phyloP scores from a whole-genome alignment of 2,797 vertebrate genomes.

The Tokudaia muenninki region DNA sequence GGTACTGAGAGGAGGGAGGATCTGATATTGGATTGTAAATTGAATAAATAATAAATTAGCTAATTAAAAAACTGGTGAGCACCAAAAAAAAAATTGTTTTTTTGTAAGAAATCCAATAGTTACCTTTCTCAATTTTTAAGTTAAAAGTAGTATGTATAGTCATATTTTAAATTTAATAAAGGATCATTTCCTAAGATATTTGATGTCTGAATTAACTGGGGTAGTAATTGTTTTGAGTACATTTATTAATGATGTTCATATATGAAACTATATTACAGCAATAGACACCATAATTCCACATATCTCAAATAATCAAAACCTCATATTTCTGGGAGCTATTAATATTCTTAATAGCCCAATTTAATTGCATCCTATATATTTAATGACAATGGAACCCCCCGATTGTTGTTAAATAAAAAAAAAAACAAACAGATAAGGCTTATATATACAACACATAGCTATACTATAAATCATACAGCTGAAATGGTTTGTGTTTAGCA shows the following conservation, averaged over 20 bases:
- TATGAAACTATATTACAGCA: not conserved
- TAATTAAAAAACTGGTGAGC: too few species aligned
- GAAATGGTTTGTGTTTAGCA: not conserved
- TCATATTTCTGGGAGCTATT: not conserved
- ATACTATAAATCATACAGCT: not conserved
- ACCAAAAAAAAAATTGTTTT: not conserved
- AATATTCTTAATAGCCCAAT: not conserved
- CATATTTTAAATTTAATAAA: constrained; percentile 23
- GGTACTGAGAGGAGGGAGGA: too few species aligned
- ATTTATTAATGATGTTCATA: not conserved
- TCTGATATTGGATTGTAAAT: too few species aligned
- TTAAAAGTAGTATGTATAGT: not conserved
- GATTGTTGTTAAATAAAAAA: not conserved
- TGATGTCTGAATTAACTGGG: not conserved
- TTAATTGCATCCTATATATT: constrained; percentile 37
- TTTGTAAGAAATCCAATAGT: not conserved
- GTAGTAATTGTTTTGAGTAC: not conserved
- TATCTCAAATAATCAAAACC: constrained; percentile 47
- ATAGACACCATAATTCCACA: constrained; percentile 45
- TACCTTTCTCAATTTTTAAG: not conserved
- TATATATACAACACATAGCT: not conserved
- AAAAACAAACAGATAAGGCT: not conserved
- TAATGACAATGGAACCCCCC: constrained; percentile 1
- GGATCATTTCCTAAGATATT: not conserved
- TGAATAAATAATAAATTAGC: too few species aligned